Percentiles rank a stretch among this genome's conserved stretches.
Conservation (phyloP, 2,113 vertebrate genomes). For the Chloropsis hardwickii region DNA sequence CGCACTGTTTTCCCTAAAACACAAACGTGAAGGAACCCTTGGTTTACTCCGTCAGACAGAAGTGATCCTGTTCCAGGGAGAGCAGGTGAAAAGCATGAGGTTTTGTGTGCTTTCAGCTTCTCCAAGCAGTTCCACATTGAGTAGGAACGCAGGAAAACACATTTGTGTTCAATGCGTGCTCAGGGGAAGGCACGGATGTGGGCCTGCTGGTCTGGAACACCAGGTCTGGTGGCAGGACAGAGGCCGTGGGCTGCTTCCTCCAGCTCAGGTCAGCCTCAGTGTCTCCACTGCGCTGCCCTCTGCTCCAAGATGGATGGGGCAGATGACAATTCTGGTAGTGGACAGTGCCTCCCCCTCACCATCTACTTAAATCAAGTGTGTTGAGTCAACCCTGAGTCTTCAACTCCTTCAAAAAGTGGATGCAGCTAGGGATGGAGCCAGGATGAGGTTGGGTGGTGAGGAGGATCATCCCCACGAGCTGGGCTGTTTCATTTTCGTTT, state of each 20-base stretch:
- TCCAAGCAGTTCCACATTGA: background rate
- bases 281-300: background rate
- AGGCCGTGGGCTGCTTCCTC: background rate
- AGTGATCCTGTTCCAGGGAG: background rate
- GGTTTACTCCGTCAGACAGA: background rate
- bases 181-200: background rate
- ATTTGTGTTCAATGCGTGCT: fast-evolving
- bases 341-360: fast-evolving
- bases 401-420: background rate
- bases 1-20: background rate
- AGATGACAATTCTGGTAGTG: background rate
- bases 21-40: background rate
- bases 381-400: background rate
- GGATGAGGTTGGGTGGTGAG: fast-evolving
- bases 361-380: background rate
- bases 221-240: background rate
- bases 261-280: background rate
- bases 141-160: background rate
- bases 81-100: background rate
- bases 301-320: background rate
- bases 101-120: background rate
- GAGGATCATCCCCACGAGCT: fast-evolving
- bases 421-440: background rate
- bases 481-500: background rate
- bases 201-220: background rate